phyloP scores from a whole-genome alignment of 2,113 vertebrate genomes.

The Leucosticte australis region DNA sequence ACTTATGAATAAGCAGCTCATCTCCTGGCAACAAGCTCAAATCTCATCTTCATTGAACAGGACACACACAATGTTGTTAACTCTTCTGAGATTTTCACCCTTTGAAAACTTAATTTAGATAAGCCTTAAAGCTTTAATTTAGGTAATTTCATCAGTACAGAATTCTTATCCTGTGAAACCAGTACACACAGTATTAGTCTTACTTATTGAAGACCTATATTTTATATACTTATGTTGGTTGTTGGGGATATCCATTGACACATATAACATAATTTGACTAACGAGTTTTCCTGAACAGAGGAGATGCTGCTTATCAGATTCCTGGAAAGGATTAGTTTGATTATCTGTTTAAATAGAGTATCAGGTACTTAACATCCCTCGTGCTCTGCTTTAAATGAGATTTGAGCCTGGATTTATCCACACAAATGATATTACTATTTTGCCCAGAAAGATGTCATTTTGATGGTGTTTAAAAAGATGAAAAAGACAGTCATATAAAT shows the following conservation, averaged over 20 bases:
- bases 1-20: not conserved
- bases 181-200: not conserved
- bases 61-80: not conserved
- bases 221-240: not conserved
- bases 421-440: not conserved
- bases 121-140: not conserved
- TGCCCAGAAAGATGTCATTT: constrained; percentile 19
- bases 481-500: constrained; percentile 21
- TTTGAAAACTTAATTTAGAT: not conserved
- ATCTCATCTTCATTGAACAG: not conserved
- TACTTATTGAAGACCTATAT: not conserved
- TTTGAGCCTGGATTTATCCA: constrained; percentile 31
- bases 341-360: constrained; percentile 31
- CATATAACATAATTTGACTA: not conserved
- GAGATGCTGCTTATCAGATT: not conserved
- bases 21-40: not conserved
- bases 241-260: not conserved
- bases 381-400: constrained; percentile 24
- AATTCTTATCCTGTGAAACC: not conserved
- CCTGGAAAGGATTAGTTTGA: constrained; percentile 18
- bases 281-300: not conserved
- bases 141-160: not conserved
- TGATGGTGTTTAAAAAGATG: constrained; percentile 36
- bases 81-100: not conserved
- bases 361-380: not conserved